These are phyloP conservation scores for Dallia pectoralis DNA, from an alignment of 2,797 vertebrate genomes.

Conservation along the genomic window DNA sequence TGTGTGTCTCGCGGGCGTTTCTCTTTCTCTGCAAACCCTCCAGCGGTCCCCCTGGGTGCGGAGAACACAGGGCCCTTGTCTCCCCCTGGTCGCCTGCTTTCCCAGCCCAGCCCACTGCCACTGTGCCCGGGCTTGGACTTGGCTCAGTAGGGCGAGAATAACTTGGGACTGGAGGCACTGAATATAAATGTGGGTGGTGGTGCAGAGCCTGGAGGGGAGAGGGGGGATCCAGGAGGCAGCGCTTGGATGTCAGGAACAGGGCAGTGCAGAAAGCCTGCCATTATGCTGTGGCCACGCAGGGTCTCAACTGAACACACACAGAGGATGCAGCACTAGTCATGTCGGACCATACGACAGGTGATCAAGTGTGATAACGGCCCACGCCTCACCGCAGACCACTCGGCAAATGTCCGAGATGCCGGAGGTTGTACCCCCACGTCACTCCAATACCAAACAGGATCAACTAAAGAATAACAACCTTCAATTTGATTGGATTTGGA, in stretches of 20 bases:
- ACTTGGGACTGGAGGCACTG: slow-evolving; percentile 55
- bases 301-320: slow-evolving; percentile 44
- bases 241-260: slow-evolving; percentile 53
- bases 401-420: neutral
- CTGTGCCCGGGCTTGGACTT: slow-evolving; percentile 45
- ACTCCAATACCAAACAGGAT: neutral
- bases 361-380: neutral
- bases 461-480: neutral
- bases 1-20: neutral
- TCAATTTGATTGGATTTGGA: neutral
- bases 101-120: slow-evolving; percentile 59
- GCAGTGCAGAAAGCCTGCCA: slow-evolving; percentile 49
- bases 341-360: slow-evolving; percentile 1
- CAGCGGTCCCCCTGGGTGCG: slow-evolving; percentile 49
- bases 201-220: slow-evolving; percentile 21
- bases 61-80: slow-evolving; percentile 51
- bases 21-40: slow-evolving; percentile 49
- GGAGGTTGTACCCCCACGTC: neutral
- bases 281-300: slow-evolving; percentile 30
- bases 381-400: neutral
- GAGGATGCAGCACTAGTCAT: slow-evolving; percentile 27
- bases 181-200: slow-evolving; percentile 60
- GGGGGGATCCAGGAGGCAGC: slow-evolving; percentile 39
- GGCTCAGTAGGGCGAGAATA: slow-evolving; percentile 57
- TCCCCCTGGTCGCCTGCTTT: slow-evolving; percentile 48